A percentile compares a stretch with the other conserved stretches of the same genome.
These are phyloP conservation scores for Drosophila nebulosa DNA, from an alignment of 1,140 invertebrate genomes.

Conservation along the genomic window DNA sequence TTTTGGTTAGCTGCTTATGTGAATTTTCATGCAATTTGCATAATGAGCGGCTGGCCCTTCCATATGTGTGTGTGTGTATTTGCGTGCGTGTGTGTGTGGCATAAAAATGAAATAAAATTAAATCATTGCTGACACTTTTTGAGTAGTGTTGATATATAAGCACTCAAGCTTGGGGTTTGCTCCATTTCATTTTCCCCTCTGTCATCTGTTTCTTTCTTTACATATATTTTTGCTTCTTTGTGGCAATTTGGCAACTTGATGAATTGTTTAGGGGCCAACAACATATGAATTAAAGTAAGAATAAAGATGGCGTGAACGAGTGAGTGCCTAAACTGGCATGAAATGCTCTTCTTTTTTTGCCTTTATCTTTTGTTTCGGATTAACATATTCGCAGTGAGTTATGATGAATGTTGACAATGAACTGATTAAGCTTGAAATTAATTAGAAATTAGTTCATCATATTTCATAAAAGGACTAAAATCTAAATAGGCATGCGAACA, in stretches of 20 bases:
- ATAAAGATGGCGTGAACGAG: conserved; percentile 28
- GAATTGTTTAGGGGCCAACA: conserved; percentile 30
- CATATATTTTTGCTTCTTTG: not conserved
- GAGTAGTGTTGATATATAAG: conserved; percentile 49
- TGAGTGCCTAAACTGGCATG: conserved; percentile 43
- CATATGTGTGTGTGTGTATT: too few species aligned
- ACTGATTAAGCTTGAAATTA: not conserved
- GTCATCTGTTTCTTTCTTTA: not conserved
- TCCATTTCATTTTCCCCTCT: not conserved
- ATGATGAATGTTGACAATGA: not conserved
- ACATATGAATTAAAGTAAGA: not conserved
- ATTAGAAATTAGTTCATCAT: not conserved
- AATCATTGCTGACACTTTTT: conserved; percentile 73
- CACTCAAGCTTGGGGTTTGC: conserved; percentile 20
- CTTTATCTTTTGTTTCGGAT: conserved; percentile 8
- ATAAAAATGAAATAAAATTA: conserved; percentile 61
- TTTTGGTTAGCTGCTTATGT: conserved; percentile 77
- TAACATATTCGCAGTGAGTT: not conserved
- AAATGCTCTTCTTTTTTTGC: conserved; percentile 12
- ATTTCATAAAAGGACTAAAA: too few species aligned
- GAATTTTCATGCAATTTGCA: conserved; percentile 76
- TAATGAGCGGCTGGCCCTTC: conserved; percentile 57
- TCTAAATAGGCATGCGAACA: too few species aligned
- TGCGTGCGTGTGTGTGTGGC: conserved; percentile 16
- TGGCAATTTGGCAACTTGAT: conserved; percentile 47